These are phyloP conservation scores for Emmelina monodactyla DNA, from an alignment of 2,888 invertebrate genomes.

Conservation along the genomic window DNA sequence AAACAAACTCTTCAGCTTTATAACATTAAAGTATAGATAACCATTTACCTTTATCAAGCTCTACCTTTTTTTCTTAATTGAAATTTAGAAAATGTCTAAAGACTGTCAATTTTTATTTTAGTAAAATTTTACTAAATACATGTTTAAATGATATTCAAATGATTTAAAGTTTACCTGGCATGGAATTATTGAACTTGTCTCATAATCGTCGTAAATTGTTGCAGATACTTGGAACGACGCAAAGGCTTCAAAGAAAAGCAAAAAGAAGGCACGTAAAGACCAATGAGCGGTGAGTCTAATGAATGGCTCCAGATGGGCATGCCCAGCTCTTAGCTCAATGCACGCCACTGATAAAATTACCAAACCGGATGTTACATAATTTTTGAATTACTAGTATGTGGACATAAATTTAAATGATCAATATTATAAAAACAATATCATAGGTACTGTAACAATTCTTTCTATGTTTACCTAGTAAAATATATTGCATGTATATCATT, in stretches of 20 bases:
- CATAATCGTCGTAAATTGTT: too few relatives aligned
- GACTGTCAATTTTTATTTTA: too few relatives aligned
- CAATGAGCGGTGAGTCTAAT: slow-evolving; percentile 59
- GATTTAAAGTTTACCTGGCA: too few relatives aligned
- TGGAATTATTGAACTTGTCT: too few relatives aligned
- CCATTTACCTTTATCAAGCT: too few relatives aligned
- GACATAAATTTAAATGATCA: slow-evolving; percentile 7
- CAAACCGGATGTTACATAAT: slow-evolving; percentile 18
- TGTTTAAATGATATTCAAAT: too few relatives aligned
- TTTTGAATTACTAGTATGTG: slow-evolving; percentile 6
- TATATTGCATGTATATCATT: slow-evolving; percentile 4
- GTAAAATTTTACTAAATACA: too few relatives aligned
- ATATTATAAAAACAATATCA: background rate
- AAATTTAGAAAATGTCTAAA: too few relatives aligned
- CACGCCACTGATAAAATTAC: slow-evolving; percentile 44
- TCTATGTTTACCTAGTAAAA: slow-evolving; percentile 1
- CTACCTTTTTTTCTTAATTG: too few relatives aligned
- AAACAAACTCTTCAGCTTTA: too few relatives aligned
- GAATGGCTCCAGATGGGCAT: slow-evolving; percentile 29
- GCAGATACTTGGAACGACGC: slow-evolving; percentile 80
- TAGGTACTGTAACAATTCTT: background rate
- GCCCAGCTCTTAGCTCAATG: slow-evolving; percentile 51
- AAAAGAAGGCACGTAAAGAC: slow-evolving; percentile 80
- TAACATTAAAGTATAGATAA: too few relatives aligned
- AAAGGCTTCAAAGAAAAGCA: slow-evolving; percentile 75